These are phyloP conservation scores for Pantherophis alleghaniensis DNA, from an alignment of 2,797 vertebrate species.

Conservation along the genomic window DNA sequence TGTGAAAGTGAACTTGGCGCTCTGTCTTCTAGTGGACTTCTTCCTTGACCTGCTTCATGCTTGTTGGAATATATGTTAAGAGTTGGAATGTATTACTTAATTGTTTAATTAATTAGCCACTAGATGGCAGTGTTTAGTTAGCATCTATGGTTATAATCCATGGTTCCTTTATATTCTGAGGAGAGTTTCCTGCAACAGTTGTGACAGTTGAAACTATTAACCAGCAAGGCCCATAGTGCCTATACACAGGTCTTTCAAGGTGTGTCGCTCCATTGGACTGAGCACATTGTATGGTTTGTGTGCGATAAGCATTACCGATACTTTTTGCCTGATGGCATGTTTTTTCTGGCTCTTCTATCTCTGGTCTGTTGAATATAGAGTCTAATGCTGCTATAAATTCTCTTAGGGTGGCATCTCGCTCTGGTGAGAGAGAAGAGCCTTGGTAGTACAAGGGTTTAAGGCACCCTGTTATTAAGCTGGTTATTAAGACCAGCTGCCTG, in stretches of 20 bases:
- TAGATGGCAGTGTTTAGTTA: too few species aligned
- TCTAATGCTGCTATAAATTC: not conserved
- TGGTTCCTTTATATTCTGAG: too few species aligned
- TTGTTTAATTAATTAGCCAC: too few species aligned
- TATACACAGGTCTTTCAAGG: not conserved
- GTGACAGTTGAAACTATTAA: not conserved
- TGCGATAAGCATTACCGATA: fast-evolving
- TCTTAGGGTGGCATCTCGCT: not conserved
- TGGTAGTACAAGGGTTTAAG: too few species aligned
- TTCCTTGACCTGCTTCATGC: not conserved
- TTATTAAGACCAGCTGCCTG: too few species aligned
- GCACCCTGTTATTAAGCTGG: too few species aligned
- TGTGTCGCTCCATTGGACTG: fast-evolving
- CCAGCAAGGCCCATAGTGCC: not conserved
- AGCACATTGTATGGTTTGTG: not conserved
- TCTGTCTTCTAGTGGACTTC: not conserved
- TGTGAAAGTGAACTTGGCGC: not conserved
- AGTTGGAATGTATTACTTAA: too few species aligned
- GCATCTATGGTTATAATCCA: too few species aligned
- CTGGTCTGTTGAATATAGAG: not conserved
- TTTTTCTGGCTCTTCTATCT: not conserved
- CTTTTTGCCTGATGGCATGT: not conserved
- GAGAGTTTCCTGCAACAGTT: not conserved
- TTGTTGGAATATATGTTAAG: too few species aligned
- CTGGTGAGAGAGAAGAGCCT: not conserved